phyloP scores from a whole-genome alignment of 92 coral and sea anemone species.

The Palythoa caribaeorum region DNA sequence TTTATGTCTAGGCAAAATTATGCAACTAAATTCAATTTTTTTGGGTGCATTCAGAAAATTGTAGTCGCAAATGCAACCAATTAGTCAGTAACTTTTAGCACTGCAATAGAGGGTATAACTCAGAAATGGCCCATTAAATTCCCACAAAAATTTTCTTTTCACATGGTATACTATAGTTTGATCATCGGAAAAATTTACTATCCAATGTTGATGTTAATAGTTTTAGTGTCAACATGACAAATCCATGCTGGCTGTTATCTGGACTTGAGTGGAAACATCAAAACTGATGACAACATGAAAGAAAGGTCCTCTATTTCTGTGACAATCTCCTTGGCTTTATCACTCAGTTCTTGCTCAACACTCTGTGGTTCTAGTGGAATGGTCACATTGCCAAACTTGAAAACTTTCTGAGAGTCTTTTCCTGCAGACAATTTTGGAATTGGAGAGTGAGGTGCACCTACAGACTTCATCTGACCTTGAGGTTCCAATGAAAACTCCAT shows the following conservation, averaged over 20 bases:
- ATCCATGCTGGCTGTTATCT: constrained; percentile 15
- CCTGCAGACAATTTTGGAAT: constrained; percentile 44
- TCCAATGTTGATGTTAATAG: too few species aligned
- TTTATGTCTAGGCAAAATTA: too few species aligned
- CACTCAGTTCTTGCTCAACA: constrained; percentile 64
- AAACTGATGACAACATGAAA: constrained; percentile 90
- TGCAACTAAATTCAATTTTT: too few species aligned
- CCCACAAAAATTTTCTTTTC: too few species aligned
- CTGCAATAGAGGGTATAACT: too few species aligned
- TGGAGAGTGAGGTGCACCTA: constrained; percentile 3
- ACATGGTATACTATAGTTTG: too few species aligned
- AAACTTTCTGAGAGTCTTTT: constrained; percentile 65
- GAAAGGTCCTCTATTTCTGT: constrained; percentile 88
- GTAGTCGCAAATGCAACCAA: too few species aligned
- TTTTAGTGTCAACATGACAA: too few species aligned
- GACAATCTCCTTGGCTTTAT: constrained; percentile 69
- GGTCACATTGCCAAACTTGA: constrained; percentile 83
- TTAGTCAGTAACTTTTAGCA: too few species aligned
- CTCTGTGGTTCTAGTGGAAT: constrained; percentile 75
- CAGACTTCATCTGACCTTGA: constrained; percentile 26
- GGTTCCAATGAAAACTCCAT: constrained; percentile 70
- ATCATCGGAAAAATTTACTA: too few species aligned
- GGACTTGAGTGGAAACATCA: constrained; percentile 96
- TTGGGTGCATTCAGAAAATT: too few species aligned
- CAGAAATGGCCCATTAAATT: too few species aligned